phyloP scores from a whole-genome alignment of 2,797 vertebrate species.

The Chaetodon trifasciatus region DNA sequence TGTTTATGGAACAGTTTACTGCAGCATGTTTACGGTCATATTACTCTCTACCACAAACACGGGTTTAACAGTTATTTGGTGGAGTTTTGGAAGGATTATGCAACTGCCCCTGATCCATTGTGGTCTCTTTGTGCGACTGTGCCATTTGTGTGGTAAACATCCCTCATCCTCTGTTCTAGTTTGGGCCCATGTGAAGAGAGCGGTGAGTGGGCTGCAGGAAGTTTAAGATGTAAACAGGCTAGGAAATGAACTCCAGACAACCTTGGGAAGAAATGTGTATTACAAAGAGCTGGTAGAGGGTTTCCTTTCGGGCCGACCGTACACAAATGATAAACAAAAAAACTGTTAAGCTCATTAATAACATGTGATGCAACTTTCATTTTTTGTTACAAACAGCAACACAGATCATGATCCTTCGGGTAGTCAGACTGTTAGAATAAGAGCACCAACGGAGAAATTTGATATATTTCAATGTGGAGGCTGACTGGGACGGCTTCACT shows the following conservation, averaged over 20 bases:
- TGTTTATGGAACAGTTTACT: slow-evolving; percentile 36
- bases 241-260: slow-evolving; percentile 70
- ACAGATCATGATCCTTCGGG: background rate
- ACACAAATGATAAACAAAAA: background rate
- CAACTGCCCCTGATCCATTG: slow-evolving; percentile 35
- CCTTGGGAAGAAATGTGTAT: slow-evolving; percentile 36
- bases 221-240: slow-evolving; percentile 66
- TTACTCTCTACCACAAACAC: slow-evolving; percentile 39
- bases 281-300: background rate
- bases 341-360: background rate
- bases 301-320: background rate
- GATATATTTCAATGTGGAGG: slow-evolving; percentile 1
- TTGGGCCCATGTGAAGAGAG: slow-evolving; percentile 32
- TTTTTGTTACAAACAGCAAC: background rate
- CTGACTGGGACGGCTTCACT: background rate
- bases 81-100: slow-evolving; percentile 39
- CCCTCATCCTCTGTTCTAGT: slow-evolving; percentile 45
- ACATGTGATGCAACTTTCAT: background rate
- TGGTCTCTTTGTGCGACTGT: slow-evolving; percentile 32
- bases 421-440: background rate
- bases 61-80: slow-evolving; percentile 16
- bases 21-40: slow-evolving; percentile 10
- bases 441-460: background rate
- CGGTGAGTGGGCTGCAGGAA: slow-evolving; percentile 64
- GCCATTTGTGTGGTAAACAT: slow-evolving; percentile 59